Evolutionary conservation across 2,797 vertebrate genomes (phyloP).

Genomic region (Danio aesculapii): DNA sequence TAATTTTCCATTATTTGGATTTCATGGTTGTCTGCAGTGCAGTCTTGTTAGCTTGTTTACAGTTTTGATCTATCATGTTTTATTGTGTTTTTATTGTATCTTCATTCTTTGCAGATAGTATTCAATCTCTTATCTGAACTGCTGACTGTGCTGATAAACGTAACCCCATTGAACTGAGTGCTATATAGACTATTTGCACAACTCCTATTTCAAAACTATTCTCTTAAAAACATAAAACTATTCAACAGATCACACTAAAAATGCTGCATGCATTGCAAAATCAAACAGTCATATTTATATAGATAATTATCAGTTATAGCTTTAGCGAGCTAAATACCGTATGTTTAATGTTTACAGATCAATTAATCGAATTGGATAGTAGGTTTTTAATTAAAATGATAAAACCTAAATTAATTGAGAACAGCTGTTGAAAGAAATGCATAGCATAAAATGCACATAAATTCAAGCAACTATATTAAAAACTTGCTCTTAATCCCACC

Average conservation of each 20-base stretch:
- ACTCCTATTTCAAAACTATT: neutral
- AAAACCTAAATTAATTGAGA: neutral
- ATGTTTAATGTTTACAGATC: neutral
- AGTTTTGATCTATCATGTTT: neutral
- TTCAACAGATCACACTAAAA: neutral
- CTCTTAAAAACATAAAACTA: neutral
- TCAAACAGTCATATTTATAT: neutral
- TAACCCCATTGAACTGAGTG: neutral
- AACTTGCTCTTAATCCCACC: neutral
- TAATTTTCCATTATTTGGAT: conserved; percentile 5
- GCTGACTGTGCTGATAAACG: neutral
- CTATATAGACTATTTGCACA: neutral
- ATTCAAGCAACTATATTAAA: neutral
- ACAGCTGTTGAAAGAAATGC: neutral
- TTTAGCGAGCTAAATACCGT: neutral
- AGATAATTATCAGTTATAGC: neutral
- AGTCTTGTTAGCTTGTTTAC: neutral
- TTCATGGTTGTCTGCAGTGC: neutral
- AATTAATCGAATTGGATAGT: neutral
- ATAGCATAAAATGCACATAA: neutral
- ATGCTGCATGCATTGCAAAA: neutral
- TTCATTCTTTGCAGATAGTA: conserved; percentile 1
- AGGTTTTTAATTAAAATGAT: neutral
- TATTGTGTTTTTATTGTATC: neutral
- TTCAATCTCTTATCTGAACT: neutral